Evolutionary conservation across 2,888 invertebrate species (phyloP), one percentile per base, ranked within the genome.

Genomic region (Ischnus inquisitorius): DNA sequence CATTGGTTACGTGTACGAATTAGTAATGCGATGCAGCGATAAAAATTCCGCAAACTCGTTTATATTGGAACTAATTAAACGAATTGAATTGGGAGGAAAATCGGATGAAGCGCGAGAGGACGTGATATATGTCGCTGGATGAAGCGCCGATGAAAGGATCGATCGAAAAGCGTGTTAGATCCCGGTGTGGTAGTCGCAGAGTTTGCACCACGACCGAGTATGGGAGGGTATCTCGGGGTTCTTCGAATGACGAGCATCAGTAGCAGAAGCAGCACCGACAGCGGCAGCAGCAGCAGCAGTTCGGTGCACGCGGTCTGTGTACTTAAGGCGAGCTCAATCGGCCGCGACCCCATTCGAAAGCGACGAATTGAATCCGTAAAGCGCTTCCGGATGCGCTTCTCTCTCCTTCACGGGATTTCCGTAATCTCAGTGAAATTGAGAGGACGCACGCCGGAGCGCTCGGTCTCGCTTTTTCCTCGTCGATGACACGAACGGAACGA

Each of bases 301-400:
- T 74, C 57, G 39, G 48, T 79, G 72, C 64, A 71, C 25, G 71
- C 72, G 19, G 65, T 46, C 43, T 75, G 74, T 75, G 51, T 67
- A 72, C 65, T 81, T 41, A 64, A 62, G 51, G 8, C 68, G 75
- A 68, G 69, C 75, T 75, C 75, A 75, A 81, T 75, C 75, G 80
- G 48, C 69, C 43, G 69, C 80, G 75, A 81, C 54, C 80, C 62
- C 80, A 69, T 81, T 81, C 54, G 41, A 41, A 51, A 81, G 51
- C 75, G 75, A 51, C 80, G 67, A 81, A 81, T 81, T 69, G 68
- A 48, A 75, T 81, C 69, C 75, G 68, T 75, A 75, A 81, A 81
- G 62, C 80, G 75, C 64, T 81, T 67, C 51, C 75, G 80, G 64
- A 69, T 51, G 48, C 6, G 34, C 68, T 43, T 75, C 80, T 75